phyloP scores from a whole-genome alignment of 2,113 vertebrate species.

The Hirundichthys speculiger region DNA sequence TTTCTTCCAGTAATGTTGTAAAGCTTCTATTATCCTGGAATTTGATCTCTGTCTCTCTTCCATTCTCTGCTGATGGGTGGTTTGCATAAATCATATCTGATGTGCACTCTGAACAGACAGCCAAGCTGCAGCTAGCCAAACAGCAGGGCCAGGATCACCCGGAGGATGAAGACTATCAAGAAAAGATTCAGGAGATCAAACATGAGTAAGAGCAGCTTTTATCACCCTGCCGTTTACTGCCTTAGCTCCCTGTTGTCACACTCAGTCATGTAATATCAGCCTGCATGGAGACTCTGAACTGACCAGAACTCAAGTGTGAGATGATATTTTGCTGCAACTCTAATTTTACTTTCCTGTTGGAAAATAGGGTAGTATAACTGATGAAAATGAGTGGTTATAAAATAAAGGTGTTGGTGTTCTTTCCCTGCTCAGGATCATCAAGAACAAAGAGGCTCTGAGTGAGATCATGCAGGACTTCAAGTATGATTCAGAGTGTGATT shows the following conservation, averaged over 20 bases:
- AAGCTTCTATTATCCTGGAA: no score
- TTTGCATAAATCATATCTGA: constrained; percentile 58
- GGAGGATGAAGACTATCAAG: constrained; percentile 77
- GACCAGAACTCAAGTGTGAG: background rate
- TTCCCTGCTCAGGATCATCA: constrained; percentile 87
- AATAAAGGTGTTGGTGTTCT: constrained; percentile 13
- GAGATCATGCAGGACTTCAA: constrained; percentile 98
- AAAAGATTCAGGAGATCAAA: constrained; percentile 85
- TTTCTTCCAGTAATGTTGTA: no score
- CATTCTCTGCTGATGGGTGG: no score
- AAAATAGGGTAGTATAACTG: background rate
- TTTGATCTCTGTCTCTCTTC: no score
- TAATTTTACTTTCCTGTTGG: no score
- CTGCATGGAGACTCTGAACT: no score
- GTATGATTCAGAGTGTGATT: constrained; percentile 92
- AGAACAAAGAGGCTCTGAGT: constrained; percentile 92
- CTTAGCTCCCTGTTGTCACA: constrained; percentile 23
- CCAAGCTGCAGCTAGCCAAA: constrained; percentile 87
- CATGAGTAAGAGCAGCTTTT: constrained; percentile 82
- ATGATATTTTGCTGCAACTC: background rate
- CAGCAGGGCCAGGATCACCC: constrained; percentile 88
- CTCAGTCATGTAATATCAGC: constrained; percentile 13
- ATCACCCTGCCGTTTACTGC: constrained; percentile 11
- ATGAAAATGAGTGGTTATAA: background rate
- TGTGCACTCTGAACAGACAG: constrained; percentile 80